phyloP scores from a whole-genome alignment of 2,888 invertebrate genomes.

The Meloe dianella region DNA sequence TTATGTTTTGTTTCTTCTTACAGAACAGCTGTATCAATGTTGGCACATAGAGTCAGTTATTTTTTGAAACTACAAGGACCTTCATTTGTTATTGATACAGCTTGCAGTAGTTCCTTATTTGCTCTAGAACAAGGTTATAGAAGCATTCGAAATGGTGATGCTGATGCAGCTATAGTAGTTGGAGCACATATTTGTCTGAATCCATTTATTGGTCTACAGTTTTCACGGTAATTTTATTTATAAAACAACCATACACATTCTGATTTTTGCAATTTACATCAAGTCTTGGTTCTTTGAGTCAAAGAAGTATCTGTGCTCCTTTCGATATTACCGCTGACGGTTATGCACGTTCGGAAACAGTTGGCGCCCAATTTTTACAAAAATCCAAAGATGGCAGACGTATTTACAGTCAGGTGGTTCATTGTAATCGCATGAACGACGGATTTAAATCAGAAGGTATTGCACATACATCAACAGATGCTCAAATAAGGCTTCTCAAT shows the following conservation, averaged over 20 bases:
- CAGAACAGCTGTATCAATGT: constrained; percentile 86
- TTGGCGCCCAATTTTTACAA: constrained; percentile 74
- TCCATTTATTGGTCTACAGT: constrained; percentile 85
- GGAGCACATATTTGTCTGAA: constrained; percentile 86
- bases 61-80: constrained; percentile 87
- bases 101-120: constrained; percentile 88
- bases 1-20: not conserved
- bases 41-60: constrained; percentile 87
- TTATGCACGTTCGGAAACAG: constrained; percentile 81
- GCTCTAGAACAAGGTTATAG: constrained; percentile 81
- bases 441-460: constrained; percentile 56
- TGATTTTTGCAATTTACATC: too few species aligned
- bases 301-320: constrained; percentile 77
- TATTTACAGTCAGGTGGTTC: constrained; percentile 61
- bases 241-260: not conserved
- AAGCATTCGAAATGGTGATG: constrained; percentile 76
- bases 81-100: constrained; percentile 86
- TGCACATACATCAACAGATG: constrained; percentile 59
- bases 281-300: constrained; percentile 7
- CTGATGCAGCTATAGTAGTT: constrained; percentile 86
- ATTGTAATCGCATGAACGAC: constrained; percentile 54
- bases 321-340: constrained; percentile 87
- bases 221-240: constrained; percentile 66
- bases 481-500: constrained; percentile 67
- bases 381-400: constrained; percentile 63